Conservation (phyloP, 1,140 invertebrate genomes). For the Solen grandis region DNA sequence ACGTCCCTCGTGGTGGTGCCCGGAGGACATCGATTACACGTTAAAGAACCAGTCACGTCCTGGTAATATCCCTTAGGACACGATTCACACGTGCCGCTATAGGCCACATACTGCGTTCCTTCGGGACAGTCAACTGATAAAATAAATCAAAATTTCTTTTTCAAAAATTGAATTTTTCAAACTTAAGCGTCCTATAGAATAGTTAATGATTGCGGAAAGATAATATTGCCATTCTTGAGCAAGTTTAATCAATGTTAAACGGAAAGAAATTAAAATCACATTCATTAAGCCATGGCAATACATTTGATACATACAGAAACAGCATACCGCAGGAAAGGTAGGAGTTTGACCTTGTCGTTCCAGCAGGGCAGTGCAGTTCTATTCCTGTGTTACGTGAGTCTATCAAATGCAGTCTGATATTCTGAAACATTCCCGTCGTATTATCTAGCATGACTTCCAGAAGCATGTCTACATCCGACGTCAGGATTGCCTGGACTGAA, state of each 20-base stretch:
- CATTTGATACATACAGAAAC: not conserved
- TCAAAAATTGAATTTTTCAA: not conserved
- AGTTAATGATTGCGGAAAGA: not conserved
- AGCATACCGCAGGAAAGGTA: conserved; percentile 15
- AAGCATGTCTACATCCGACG: not conserved
- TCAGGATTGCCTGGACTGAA: too few species aligned
- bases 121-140: conserved; percentile 38
- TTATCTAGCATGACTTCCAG: not conserved
- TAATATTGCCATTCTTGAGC: not conserved
- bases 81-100: not conserved
- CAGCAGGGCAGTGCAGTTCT: conserved; percentile 4
- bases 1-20: not conserved
- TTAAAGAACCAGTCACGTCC: not conserved
- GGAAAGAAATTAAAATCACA: too few species aligned
- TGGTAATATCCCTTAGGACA: conserved; percentile 25
- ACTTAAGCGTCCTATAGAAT: not conserved
- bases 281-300: not conserved
- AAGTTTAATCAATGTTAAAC: not conserved
- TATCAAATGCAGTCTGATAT: not conserved
- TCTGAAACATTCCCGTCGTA: not conserved
- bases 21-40: conserved; percentile 12
- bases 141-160: not conserved
- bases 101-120: not conserved
- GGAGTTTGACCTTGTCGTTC: not conserved
- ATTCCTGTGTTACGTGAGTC: not conserved